Base-by-base conservation (phyloP, 2,888 invertebrate genomes). In the Drosophila paranaensis region DNA sequence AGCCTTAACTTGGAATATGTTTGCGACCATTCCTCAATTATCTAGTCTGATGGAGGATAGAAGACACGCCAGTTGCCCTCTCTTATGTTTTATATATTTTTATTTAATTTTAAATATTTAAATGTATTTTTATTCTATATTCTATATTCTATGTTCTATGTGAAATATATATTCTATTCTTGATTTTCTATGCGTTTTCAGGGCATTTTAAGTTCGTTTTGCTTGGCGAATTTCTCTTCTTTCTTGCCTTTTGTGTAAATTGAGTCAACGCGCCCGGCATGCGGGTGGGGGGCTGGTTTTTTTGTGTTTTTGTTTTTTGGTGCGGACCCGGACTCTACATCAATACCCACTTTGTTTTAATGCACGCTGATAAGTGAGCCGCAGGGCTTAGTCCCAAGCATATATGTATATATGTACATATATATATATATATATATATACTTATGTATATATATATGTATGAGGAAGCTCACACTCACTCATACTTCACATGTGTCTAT, bases 341-440 rank as follows among this genome's bases (percentile, higher is more conserved):
- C 85, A 85, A 89, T 89, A 89, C 86, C 82, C 89, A 88, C 88
- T 86, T 86, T 88, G 88, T 82, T 88, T 88, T 88, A 89, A 86
- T 89, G 86, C 87, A 81, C 77, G 75, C 83, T 88, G 90, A 86
- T 88, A 86, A 85, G 86, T 86, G 85, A 84, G 85, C 85, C 85
- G 73, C 75, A 75, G 80, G 85, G 84, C 88, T 84, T 83, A 84
- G 74, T 61, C 73, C 89, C 83, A 69, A 74, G 35, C 64, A 65
- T 35, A 45, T 60, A 60, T 50, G 53, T 43, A 40, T 27, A 40
- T 39, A 53, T 51, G 37, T 42, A 37, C 35, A 43, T 51, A 30
- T 57, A 54, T 57, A 43, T 51, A 45, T 62, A 50, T 53, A 54
- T 2, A 2, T 20, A 20, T 20, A 20, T 20, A 20, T 20, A 20